Evolutionary conservation across 1,140 invertebrate species (phyloP).

Genomic region (Drosophila tani): DNA sequence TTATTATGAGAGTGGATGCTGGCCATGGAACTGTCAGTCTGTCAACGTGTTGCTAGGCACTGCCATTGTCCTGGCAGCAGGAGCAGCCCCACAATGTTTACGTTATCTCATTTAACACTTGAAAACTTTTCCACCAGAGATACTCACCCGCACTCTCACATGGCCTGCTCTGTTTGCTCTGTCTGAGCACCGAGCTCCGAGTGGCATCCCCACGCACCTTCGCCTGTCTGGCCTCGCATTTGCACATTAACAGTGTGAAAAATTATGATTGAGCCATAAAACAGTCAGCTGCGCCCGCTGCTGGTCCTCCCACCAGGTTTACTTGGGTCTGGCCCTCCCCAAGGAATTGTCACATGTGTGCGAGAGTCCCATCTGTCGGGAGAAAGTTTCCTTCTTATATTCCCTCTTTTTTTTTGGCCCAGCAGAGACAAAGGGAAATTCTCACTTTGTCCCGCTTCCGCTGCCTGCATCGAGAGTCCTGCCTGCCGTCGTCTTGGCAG

Average conservation of each 20-base stretch:
- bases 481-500: not conserved
- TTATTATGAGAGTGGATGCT: slow-evolving; percentile 53
- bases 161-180: too few species aligned
- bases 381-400: slow-evolving; percentile 25
- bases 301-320: slow-evolving; percentile 36
- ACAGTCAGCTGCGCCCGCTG: slow-evolving; percentile 68
- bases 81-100: slow-evolving; percentile 61
- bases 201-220: slow-evolving; percentile 20
- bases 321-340: slow-evolving; percentile 27
- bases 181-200: slow-evolving; percentile 11
- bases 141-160: not conserved
- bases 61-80: slow-evolving; percentile 40
- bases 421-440: slow-evolving; percentile 61
- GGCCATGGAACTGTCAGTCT: slow-evolving; percentile 46
- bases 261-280: slow-evolving; percentile 83
- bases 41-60: slow-evolving; percentile 47
- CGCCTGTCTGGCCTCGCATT: slow-evolving; percentile 58
- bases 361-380: slow-evolving; percentile 2
- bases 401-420: not conserved
- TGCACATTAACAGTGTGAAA: slow-evolving; percentile 83
- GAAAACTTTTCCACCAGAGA: slow-evolving; percentile 67
- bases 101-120: slow-evolving; percentile 83
- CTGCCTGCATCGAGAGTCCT: slow-evolving; percentile 23
- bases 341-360: slow-evolving; percentile 47
- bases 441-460: slow-evolving; percentile 66